These are phyloP conservation scores for Drosophila mauritiana DNA, from an alignment of 1,140 invertebrate species.

Conservation along the genomic window DNA sequence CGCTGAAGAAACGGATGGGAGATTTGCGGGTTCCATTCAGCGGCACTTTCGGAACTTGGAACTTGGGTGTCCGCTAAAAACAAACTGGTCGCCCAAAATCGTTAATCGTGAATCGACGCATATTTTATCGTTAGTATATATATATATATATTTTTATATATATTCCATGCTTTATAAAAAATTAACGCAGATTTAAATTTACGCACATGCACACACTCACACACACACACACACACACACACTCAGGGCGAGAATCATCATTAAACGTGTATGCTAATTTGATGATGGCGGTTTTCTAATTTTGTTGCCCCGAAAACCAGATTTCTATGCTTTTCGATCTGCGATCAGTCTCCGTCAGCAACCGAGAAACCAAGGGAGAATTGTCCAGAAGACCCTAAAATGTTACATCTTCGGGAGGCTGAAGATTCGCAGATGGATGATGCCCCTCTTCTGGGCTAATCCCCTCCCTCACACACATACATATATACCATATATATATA, in stretches of 20 bases:
- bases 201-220: constrained; percentile 43
- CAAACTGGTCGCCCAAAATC: constrained; percentile 50
- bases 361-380: constrained; percentile 25
- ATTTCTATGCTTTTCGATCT: constrained; percentile 45
- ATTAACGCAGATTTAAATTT: constrained; percentile 62
- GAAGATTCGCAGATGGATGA: constrained; percentile 16
- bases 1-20: constrained; percentile 23
- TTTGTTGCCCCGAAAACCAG: constrained; percentile 65
- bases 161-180: constrained; percentile 76
- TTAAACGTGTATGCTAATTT: constrained; percentile 83
- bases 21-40: constrained; percentile 21
- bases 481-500: background rate
- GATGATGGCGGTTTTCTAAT: constrained; percentile 80
- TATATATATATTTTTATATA: constrained; percentile 10
- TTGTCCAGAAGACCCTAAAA: constrained; percentile 25
- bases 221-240: background rate
- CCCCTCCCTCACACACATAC: background rate
- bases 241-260: constrained; percentile 36
- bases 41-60: constrained; percentile 14
- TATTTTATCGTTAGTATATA: constrained; percentile 39
- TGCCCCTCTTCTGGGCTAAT: background rate
- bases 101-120: constrained; percentile 43
- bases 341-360: constrained; percentile 27
- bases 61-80: background rate
- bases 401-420: constrained; percentile 13